Evolutionary conservation across 2,113 vertebrate species (phyloP), one percentile per base, ranked within the genome.

Genomic region (Pomatorhinus ruficollis): DNA sequence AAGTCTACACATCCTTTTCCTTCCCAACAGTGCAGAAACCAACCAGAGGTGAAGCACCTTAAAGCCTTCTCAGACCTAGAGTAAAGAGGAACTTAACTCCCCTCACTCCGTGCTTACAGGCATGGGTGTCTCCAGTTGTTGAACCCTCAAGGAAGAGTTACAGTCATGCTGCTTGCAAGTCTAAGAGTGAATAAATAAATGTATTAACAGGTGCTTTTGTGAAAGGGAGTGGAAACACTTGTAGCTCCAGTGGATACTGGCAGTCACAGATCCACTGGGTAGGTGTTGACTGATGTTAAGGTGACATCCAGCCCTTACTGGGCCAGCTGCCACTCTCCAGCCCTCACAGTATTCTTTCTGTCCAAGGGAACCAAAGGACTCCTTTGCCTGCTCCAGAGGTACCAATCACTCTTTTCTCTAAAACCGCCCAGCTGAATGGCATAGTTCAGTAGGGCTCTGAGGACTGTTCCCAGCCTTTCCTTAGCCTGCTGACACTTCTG

Each of bases 191-290:
- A 66, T 24, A 69, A 92, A 83, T 37, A 45, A 68, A 66, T 44
- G 7, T 49, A 71, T 50, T 35, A 47, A 21, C 27, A 12, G 0
- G 13, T 31, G 54, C 30, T 66, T 92, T 37, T 63, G 75, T 9
- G 6, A 63, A 57, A 54, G 6, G 2, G 70, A 88, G 14, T 1
- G 2, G 50, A 81, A 90, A 25, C 40, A 25, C 21, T 61, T 1
- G 0, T 12, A 77, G 17, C n/a, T 82, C 37, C n/a, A 21, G 30
- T 5, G 45, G 40, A 27, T 21, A 11, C 23, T 2, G 2, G n/a
- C 31, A 53, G 28, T 39, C 53, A 3, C 33, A 70, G 66, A 25
- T 22, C 53, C 28, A 28, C 42, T 28, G 31, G 15, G 22, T 12
- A 50, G 40, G 33, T 35, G 39, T 20, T 70, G 54, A 5, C 64